Evolutionary conservation across 2,888 invertebrate genomes (phyloP).

Genomic region (Helicoverpa assulta): DNA sequence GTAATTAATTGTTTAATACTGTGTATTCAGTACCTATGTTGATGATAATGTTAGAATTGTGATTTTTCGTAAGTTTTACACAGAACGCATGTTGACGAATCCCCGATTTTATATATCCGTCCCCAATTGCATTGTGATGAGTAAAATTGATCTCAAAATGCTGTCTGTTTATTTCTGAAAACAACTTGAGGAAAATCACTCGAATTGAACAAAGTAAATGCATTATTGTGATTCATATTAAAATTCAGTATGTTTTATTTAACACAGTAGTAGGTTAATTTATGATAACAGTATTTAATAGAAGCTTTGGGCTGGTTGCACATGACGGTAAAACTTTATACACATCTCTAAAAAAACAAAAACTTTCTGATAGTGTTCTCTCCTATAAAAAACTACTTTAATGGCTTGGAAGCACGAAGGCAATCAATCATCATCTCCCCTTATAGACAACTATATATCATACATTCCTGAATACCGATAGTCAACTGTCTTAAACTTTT

Average conservation of each 20-base stretch:
- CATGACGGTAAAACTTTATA: background rate
- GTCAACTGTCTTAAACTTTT: background rate
- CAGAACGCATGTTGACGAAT: background rate
- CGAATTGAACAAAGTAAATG: background rate
- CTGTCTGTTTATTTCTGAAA: background rate
- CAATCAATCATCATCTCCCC: slow-evolving; percentile 29
- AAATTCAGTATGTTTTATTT: slow-evolving; percentile 18
- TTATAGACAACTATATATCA: slow-evolving; percentile 8
- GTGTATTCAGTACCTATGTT: background rate
- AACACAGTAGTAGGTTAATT: slow-evolving; percentile 18
- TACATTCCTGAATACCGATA: slow-evolving; percentile 15
- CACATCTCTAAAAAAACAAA: background rate
- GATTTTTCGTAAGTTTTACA: slow-evolving; percentile 24
- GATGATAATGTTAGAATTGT: slow-evolving; percentile 1
- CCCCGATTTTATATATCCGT: background rate
- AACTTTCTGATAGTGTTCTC: slow-evolving; percentile 3
- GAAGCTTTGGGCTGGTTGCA: slow-evolving; percentile 48
- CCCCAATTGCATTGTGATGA: background rate
- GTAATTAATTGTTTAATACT: background rate
- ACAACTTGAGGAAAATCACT: slow-evolving; percentile 23
- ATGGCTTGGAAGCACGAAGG: slow-evolving; percentile 43
- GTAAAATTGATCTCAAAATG: background rate
- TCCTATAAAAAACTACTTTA: slow-evolving; percentile 6
- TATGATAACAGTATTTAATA: slow-evolving; percentile 31
- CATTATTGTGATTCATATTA: slow-evolving; percentile 19